Evolutionary conservation across 2,113 vertebrate species (phyloP), one percentile per base, ranked within the genome.

Genomic region (Synchiropus splendidus): DNA sequence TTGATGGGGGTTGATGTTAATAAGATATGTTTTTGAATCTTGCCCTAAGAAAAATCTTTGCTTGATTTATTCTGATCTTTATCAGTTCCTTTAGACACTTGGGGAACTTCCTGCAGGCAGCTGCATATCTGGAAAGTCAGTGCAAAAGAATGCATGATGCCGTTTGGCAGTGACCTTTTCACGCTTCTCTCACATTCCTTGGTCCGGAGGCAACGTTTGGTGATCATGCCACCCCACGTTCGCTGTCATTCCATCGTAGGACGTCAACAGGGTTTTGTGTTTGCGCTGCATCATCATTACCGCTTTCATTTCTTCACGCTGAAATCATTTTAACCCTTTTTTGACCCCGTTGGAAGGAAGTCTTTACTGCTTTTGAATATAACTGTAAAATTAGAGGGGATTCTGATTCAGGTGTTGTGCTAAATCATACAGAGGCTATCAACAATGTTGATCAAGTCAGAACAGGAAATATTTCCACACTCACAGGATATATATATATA

Each of bases 171-270:
- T 60, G 79, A 82, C 76, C 74, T 81, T 69, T 72, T 61, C 54
- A 53, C 62, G 59, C 48, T 61, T 51, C 34, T 50, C 70, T 62
- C 61, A 36, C 75, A 83, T 81, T 77, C 74, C 65, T 67, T 21
- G 10, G 49, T 64, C 53, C 15, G 59, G 60, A 63, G 74, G 63
- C 75, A 66, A 60, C n/a, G 56, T 60, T 61, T 55, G 64, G 65
- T 69, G 61, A 70, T 61, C 57, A 54, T 61, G 71, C 64, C 39
- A 52, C 48, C 39, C 56, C 50, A 14, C 56, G 21, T 64, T 39
- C 44, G 42, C 59, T 58, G 72, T 68, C 65, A 75, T 74, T 77
- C 69, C 72, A 70, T 65, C 60, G 46, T 32, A 16, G 31, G 60
- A 38, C 51, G 53, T 46, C 44, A 72, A 74, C 66, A 65, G 53